Evolutionary conservation across 1,140 invertebrate genomes (phyloP), one percentile per base, ranked within the genome.

Genomic region (Helicorthomorpha holstii): DNA sequence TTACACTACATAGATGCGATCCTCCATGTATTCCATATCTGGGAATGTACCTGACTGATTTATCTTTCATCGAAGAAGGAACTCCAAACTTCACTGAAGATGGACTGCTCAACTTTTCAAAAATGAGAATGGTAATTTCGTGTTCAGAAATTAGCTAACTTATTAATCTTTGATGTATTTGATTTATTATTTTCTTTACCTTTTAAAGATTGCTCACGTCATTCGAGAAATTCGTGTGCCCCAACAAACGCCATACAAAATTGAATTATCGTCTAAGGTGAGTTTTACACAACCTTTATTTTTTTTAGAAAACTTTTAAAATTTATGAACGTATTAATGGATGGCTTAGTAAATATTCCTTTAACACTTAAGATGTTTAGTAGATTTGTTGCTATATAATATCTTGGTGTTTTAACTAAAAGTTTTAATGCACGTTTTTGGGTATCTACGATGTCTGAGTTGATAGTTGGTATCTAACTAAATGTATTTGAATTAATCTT

Each of bases 61-160:
- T 95, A 10, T 89, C 86, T 1, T 93, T 93, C 65, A 92, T 95
- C 48, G 89, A 95, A 69, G 90, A 95, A 70, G 87, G 88, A 23
- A 91, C 88, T 12, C 83, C 88, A 2, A 91, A 91, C 63, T 85
- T 87, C 62, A 89, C 87, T 0, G 85, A 89, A 4, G 87, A 93
- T 54, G 81, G 82, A 48, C 72, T 94, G n/a, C 73, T 94, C 22
- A 94, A 95, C 64, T 95, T 93, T 69, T 91, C 88, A 1, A 94
- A 95, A 71, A 92, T 94, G 87, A 73, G 89, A 74, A 93, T 93
- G 89, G 88, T 91, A 71, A 29, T 1, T 42, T 21, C 16, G 29
- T 34, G 7, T 7, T 34, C 7, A 34, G 29, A 34, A 49, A 43
- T 24, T 45, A 45, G 14, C 45, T 50, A 50, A 27, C 14, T 47